phyloP scores from a whole-genome alignment of 2,113 vertebrate genomes.

The Hypomesus transpacificus region DNA sequence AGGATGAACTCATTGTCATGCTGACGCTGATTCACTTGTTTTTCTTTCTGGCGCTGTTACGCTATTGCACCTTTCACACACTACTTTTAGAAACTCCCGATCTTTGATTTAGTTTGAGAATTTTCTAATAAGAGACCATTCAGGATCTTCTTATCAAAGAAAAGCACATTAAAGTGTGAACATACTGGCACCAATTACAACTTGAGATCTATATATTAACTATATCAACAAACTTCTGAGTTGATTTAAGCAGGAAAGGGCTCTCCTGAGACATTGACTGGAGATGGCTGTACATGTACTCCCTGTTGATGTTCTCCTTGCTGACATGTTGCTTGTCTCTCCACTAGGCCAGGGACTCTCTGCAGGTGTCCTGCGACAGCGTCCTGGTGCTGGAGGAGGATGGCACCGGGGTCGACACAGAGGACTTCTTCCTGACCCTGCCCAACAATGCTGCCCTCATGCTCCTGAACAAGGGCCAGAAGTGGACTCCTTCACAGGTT shows the following conservation, averaged over 20 bases:
- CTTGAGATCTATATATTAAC: background rate
- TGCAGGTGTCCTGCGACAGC: constrained; percentile 57
- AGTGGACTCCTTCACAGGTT: constrained; percentile 75
- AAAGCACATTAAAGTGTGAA: background rate
- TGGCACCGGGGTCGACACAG: constrained; percentile 84
- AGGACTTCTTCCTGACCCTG: constrained; percentile 84
- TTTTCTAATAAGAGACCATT: background rate
- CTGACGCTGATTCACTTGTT: background rate
- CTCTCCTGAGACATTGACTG: background rate
- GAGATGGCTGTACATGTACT: background rate
- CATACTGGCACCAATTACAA: background rate
- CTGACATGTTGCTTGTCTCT: background rate
- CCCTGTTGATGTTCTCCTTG: background rate
- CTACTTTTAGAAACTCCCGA: background rate
- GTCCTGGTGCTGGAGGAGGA: constrained; percentile 88
- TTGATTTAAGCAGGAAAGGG: too few relatives aligned
- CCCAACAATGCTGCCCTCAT: constrained; percentile 78
- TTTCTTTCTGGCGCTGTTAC: background rate
- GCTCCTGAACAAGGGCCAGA: constrained; percentile 81
- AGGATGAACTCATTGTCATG: background rate
- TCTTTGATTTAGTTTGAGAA: too few relatives aligned
- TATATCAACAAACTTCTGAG: too few relatives aligned
- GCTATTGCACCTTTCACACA: background rate
- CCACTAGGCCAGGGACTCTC: constrained; percentile 68
- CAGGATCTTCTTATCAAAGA: background rate